These are phyloP conservation scores for Cichladusa arquata DNA, from an alignment of 2,113 vertebrate genomes.

Conservation along the genomic window DNA sequence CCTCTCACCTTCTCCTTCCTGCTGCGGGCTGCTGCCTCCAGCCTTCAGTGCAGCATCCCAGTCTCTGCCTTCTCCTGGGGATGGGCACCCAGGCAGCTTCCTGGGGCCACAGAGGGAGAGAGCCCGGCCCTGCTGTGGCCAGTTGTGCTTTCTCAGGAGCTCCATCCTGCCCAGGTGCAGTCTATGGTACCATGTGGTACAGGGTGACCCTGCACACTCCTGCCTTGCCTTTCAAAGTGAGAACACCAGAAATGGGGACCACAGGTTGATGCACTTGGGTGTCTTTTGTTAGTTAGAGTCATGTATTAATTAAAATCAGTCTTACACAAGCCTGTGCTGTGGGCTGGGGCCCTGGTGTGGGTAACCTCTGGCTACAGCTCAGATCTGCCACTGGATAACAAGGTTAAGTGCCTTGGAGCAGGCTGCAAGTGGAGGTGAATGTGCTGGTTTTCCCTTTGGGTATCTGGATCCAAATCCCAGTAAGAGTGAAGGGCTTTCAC, in stretches of 20 bases:
- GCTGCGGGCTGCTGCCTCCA: not conserved
- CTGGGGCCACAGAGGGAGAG: fast-evolving
- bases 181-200: no score
- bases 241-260: not conserved
- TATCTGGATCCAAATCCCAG: not conserved
- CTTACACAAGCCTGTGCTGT: fast-evolving
- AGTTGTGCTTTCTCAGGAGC: not conserved
- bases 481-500: not conserved
- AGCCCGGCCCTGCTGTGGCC: no score
- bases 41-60: not conserved
- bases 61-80: not conserved
- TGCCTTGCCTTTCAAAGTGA: not conserved
- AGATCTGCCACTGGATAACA: not conserved
- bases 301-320: not conserved
- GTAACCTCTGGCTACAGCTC: not conserved
- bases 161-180: not conserved
- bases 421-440: not conserved
- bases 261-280: not conserved
- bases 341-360: not conserved
- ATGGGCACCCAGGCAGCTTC: fast-evolving
- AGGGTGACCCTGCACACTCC: not conserved
- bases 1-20: not conserved
- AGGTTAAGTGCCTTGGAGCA: not conserved
- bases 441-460: not conserved
- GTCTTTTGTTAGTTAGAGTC: not conserved